phyloP scores from a whole-genome alignment of 2,797 vertebrate genomes.

The Thunnus albacares region DNA sequence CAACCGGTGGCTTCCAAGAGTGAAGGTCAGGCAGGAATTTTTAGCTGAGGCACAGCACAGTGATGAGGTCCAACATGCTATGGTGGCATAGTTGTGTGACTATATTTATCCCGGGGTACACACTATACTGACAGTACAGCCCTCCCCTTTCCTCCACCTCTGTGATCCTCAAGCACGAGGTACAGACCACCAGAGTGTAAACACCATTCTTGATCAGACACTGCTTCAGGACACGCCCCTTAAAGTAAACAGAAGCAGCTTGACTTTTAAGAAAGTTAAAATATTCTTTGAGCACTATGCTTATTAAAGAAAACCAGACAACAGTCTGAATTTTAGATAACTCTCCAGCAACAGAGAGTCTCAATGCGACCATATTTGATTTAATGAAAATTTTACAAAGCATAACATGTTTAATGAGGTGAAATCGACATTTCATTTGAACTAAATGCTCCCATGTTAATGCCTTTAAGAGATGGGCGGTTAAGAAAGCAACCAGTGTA shows the following conservation, averaged over 20 bases:
- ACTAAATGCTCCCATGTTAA: slow-evolving; percentile 14
- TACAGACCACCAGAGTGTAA: slow-evolving; percentile 72
- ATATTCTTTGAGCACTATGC: not conserved
- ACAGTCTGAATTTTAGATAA: not conserved
- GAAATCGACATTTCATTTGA: not conserved
- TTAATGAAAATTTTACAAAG: not conserved
- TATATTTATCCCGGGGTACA: slow-evolving; percentile 97
- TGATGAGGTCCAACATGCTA: slow-evolving; percentile 90
- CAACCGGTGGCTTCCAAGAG: slow-evolving; percentile 87
- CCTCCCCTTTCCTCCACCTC: slow-evolving; percentile 85
- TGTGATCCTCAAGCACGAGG: slow-evolving; percentile 67
- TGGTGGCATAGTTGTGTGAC: slow-evolving; percentile 87
- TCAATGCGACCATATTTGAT: not conserved
- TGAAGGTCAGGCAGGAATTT: slow-evolving; percentile 93
- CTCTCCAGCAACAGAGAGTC: not conserved
- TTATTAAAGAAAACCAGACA: not conserved
- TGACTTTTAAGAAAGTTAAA: not conserved
- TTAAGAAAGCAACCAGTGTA: slow-evolving; percentile 56
- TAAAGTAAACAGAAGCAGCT: not conserved
- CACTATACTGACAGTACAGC: slow-evolving; percentile 92
- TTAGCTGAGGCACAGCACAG: slow-evolving; percentile 92
- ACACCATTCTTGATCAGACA: slow-evolving; percentile 53
- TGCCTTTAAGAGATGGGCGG: slow-evolving; percentile 17
- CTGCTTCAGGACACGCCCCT: slow-evolving; percentile 6
- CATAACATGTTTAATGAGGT: not conserved